Conservation (phyloP, 2,113 vertebrate species). For the Arvicanthis niloticus region DNA sequence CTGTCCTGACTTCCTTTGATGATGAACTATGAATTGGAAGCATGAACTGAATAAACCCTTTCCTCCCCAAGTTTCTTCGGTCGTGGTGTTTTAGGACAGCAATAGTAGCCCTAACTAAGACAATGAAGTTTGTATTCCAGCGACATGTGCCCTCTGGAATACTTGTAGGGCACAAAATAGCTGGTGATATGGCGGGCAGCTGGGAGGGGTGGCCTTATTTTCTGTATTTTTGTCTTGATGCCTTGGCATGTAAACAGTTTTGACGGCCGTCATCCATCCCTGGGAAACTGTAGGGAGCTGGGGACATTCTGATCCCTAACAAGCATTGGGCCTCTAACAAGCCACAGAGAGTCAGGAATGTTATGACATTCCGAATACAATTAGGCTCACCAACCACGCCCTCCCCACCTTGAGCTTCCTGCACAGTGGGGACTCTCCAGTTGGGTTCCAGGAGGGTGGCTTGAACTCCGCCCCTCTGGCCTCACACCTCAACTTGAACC, state of each 20-base stretch:
- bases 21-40: not conserved
- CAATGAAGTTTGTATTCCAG: not conserved
- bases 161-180: not conserved
- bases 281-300: not conserved
- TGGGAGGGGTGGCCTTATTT: not conserved
- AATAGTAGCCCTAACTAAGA: not conserved
- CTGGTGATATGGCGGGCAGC: not conserved
- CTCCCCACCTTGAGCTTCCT: not conserved
- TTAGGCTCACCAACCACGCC: not conserved
- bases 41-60: not conserved
- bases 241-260: slow-evolving; percentile 5
- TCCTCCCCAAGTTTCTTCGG: not conserved
- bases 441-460: not conserved
- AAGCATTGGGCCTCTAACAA: not conserved
- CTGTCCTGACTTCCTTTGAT: not conserved
- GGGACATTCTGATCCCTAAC: not conserved
- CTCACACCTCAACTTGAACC: not conserved
- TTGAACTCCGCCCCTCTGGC: not conserved
- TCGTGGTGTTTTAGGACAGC: not conserved
- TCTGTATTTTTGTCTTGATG: not conserved
- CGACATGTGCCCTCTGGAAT: not conserved
- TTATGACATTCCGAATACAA: not conserved
- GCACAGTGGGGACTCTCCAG: fast-evolving
- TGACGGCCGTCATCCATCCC: not conserved
- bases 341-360: not conserved